phyloP scores from a whole-genome alignment of 2,113 vertebrate genomes.

The Hylia prasina region DNA sequence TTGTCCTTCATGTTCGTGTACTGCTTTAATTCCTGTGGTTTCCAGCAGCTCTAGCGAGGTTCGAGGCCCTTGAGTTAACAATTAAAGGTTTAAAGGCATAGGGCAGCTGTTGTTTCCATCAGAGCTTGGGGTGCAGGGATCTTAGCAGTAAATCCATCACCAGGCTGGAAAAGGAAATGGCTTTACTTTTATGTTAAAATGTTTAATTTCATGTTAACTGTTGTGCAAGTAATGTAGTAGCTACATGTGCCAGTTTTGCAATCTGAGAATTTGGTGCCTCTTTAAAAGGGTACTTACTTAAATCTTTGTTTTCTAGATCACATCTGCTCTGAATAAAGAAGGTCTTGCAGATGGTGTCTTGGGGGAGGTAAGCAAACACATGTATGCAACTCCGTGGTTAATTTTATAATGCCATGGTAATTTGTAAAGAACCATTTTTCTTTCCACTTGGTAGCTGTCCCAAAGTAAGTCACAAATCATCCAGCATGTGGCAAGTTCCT shows the following conservation, averaged over 20 bases:
- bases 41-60: neutral
- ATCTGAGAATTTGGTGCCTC: neutral
- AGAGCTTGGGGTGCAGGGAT: neutral
- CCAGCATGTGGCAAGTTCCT: neutral
- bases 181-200: neutral
- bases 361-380: slow-evolving; percentile 72
- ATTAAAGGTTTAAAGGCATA: neutral
- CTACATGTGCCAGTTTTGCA: neutral
- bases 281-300: neutral
- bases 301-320: slow-evolving; percentile 75
- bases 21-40: neutral
- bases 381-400: neutral
- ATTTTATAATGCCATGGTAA: neutral
- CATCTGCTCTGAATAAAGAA: slow-evolving; percentile 75
- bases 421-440: neutral
- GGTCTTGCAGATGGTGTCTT: slow-evolving; percentile 27
- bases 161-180: neutral
- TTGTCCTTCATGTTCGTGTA: neutral
- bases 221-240: neutral
- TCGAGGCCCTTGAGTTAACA: neutral
- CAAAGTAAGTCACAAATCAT: neutral
- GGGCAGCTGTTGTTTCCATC: neutral
- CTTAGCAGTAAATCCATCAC: neutral
- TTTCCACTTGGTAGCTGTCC: neutral
- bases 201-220: neutral